Conservation (phyloP, 2,113 vertebrate species). For the Chaetura pelagica region DNA sequence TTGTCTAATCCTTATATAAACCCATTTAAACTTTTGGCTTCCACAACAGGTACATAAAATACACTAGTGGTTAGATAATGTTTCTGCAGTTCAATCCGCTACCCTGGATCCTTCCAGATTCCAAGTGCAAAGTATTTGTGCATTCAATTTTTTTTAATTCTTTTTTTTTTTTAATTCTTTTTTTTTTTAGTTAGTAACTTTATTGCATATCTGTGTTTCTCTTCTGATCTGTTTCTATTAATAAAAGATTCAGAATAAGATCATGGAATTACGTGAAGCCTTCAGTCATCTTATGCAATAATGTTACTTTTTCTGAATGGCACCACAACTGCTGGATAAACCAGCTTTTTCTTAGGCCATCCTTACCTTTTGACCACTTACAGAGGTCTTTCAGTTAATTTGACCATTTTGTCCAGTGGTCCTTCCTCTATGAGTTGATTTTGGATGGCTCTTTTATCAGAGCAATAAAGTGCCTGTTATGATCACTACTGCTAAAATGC, state of each 20-base stretch:
- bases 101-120: background rate
- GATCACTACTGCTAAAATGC: background rate
- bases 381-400: background rate
- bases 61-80: background rate
- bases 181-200: background rate
- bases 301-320: background rate
- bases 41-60: background rate
- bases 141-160: background rate
- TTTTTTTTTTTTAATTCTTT: background rate
- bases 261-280: background rate
- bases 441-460: background rate
- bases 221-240: background rate
- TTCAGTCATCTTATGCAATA: background rate
- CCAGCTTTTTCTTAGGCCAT: background rate
- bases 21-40: background rate
- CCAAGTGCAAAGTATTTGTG: background rate
- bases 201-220: background rate
- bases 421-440: background rate
- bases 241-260: background rate
- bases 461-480: background rate
- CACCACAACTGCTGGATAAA: background rate
- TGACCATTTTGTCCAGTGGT: background rate
- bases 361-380: background rate
- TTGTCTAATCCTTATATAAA: constrained; percentile 6
- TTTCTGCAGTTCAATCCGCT: background rate